A percentile compares a stretch with the other conserved stretches of the same genome.
phyloP scores from a whole-genome alignment of 2,797 vertebrate species.

The Tauraco hartlaubi region DNA sequence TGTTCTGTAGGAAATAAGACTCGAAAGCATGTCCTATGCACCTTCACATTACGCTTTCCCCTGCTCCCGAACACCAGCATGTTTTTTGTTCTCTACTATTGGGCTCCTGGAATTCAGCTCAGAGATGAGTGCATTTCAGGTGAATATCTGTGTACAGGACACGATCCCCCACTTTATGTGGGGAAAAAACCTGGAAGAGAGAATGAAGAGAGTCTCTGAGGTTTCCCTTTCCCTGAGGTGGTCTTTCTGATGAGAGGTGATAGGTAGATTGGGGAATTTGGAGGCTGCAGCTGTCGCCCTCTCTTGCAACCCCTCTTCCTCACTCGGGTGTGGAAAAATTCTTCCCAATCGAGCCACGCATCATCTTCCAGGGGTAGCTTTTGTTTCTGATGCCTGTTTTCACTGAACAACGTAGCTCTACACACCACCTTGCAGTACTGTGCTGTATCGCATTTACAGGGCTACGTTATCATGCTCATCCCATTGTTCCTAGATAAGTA shows the following conservation, averaged over 20 bases:
- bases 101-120: neutral
- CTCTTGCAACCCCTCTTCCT: neutral
- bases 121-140: neutral
- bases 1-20: neutral
- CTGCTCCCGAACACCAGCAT: accelerated
- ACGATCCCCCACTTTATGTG: neutral
- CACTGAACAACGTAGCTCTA: neutral
- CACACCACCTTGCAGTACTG: neutral
- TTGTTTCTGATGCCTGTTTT: neutral
- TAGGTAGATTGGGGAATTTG: neutral
- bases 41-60: neutral
- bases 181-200: neutral
- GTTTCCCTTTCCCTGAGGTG: neutral
- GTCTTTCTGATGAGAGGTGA: neutral
- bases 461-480: neutral
- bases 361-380: neutral
- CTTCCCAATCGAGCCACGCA: neutral
- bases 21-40: neutral
- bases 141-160: neutral
- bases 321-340: neutral
- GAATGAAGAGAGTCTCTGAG: neutral
- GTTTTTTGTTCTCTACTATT: neutral
- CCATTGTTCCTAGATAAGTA: conserved; percentile 16
- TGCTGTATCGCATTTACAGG: neutral
- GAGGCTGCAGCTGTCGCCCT: neutral